phyloP scores from a whole-genome alignment of 1,140 invertebrate genomes.

The Anastrepha obliqua region DNA sequence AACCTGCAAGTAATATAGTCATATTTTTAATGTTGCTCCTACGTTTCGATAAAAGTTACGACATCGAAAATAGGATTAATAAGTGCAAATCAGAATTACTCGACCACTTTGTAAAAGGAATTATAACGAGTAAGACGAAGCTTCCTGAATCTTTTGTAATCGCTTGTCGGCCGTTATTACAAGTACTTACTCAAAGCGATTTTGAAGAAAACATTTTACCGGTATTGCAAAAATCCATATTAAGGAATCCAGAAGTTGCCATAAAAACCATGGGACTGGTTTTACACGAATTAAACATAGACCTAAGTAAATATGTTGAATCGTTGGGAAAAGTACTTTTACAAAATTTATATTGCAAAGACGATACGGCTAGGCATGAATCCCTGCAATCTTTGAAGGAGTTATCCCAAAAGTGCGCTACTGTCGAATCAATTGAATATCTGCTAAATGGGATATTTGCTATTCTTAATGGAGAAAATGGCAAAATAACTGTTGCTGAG shows the following conservation, averaged over 20 bases:
- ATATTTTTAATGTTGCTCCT: constrained; percentile 65
- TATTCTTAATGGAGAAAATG: constrained; percentile 92
- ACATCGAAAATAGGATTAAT: constrained; percentile 71
- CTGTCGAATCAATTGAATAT: constrained; percentile 80
- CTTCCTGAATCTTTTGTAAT: constrained; percentile 82
- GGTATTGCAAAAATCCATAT: constrained; percentile 91
- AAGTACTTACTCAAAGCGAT: constrained; percentile 81
- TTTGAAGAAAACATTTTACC: constrained; percentile 87
- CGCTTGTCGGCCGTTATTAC: constrained; percentile 80
- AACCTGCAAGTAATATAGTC: constrained; percentile 62
- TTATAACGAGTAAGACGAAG: constrained; percentile 87
- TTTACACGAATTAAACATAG: constrained; percentile 82
- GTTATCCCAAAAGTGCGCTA: constrained; percentile 84
- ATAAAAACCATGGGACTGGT: constrained; percentile 87
- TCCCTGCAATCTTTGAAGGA: constrained; percentile 82
- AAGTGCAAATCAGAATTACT: constrained; percentile 76
- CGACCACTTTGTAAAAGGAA: constrained; percentile 86
- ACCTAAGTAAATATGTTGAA: constrained; percentile 86
- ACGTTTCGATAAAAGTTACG: constrained; percentile 57
- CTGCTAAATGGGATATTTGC: constrained; percentile 86
- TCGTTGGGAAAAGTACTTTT: constrained; percentile 90
- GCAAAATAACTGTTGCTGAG: constrained; percentile 91
- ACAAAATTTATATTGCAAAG: constrained; percentile 87
- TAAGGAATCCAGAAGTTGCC: constrained; percentile 95
- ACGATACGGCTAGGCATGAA: constrained; percentile 83